Conservation (phyloP, 2,113 vertebrate species). For the Muscicapa adusta region DNA sequence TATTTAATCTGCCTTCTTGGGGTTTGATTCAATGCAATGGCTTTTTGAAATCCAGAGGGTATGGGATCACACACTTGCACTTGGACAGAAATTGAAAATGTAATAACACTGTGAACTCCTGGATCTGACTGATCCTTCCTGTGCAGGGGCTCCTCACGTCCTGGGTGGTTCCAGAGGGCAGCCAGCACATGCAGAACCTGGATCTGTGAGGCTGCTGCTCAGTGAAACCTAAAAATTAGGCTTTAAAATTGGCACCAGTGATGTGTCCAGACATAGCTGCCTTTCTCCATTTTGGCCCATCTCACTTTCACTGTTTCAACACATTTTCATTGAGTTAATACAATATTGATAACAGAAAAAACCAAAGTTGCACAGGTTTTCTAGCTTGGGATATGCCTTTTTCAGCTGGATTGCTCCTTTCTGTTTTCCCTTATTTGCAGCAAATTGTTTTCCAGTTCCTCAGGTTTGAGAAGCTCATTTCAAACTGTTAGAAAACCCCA, state of each 20-base stretch:
- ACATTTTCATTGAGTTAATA: neutral
- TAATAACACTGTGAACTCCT: slow-evolving; percentile 23
- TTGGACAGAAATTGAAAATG: slow-evolving; percentile 32
- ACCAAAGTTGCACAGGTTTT: too few relatives aligned
- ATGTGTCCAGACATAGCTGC: neutral
- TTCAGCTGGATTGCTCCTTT: neutral
- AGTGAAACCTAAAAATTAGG: neutral
- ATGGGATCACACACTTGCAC: neutral
- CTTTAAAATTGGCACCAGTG: neutral
- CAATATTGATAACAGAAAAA: neutral
- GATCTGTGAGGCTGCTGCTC: neutral
- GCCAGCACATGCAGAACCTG: neutral
- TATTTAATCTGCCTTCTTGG: neutral
- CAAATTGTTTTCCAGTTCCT: neutral
- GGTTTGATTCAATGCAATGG: slow-evolving; percentile 1
- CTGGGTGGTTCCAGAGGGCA: neutral
- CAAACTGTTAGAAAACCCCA: neutral
- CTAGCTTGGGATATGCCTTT: neutral
- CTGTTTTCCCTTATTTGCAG: neutral
- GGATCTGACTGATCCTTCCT: neutral
- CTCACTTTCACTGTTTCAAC: neutral
- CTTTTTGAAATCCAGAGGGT: slow-evolving; percentile 22
- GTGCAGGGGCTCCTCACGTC: neutral
- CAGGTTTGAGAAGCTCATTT: neutral
- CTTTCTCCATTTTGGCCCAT: neutral